Base-by-base conservation (phyloP, 2,113 vertebrate genomes). In the Physeter macrocephalus region DNA sequence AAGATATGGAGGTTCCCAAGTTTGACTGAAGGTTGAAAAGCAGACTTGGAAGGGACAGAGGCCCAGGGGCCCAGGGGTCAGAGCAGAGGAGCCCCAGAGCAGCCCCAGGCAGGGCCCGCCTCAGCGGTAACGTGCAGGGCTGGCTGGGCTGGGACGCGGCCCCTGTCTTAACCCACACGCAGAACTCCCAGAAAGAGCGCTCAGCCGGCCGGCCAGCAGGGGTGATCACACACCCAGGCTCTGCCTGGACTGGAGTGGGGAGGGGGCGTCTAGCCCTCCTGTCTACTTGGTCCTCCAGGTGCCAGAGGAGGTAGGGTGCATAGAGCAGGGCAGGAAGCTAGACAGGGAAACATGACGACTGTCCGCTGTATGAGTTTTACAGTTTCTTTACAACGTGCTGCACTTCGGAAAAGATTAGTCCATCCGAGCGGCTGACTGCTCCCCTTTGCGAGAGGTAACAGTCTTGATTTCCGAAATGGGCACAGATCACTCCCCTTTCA, bases 101-200 rank as follows among this genome's bases (percentile, higher is more conserved):
- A 1, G 14, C 8, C 77, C 36, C 3, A 2, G 0, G 1, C 13
- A 61, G 43, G 75, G 31, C 15, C 57, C 1, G 0, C 36, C 17
- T 1, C 36, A 23, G 90, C 0, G 3, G 59, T 6, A 25, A 13
- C 6, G 1, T 2, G 13, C 21, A 41, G 59, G 69, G 39, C 43
- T 1, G 12, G n/a, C 21, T 5, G 29, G 49, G 43, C 36, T 14
- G 3, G 57, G 77, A 36, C 62, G 2, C 0, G 2, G 52, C 62
- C 4, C 31, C 31, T 0, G 0, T 15, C 41, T 25, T 3, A 20
- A 20, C 4, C 18, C 39, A 8, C 6, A 2, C 0, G 1, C 69
- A 39, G 69, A 17, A 6, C 54, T 3, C 8, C 17, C 25, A 5
- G 31, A 4, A 29, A 25, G 49, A 0, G 12, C 8, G 3, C 25